Evolutionary conservation across 1,140 invertebrate genomes (phyloP).

Genomic region (Danaus plexippus): DNA sequence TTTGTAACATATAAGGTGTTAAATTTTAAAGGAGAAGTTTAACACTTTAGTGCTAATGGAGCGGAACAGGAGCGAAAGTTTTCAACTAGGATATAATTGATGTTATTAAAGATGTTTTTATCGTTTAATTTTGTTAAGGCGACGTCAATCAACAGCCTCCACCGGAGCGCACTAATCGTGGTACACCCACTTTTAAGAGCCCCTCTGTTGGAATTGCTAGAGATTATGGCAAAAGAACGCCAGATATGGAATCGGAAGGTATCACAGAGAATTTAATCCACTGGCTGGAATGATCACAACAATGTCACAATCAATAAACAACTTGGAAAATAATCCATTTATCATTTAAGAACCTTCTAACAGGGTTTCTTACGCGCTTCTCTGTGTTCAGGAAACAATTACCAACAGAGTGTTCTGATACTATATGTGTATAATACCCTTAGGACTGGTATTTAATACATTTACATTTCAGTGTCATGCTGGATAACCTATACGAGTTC

Average conservation of each 20-base stretch:
- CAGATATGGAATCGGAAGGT: constrained; percentile 56
- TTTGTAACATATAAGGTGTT: background rate
- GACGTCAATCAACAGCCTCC: constrained; percentile 48
- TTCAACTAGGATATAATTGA: background rate
- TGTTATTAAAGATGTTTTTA: constrained; percentile 1
- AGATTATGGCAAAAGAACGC: constrained; percentile 60
- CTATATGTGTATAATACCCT: background rate
- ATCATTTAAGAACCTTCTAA: constrained; percentile 21
- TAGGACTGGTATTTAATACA: background rate
- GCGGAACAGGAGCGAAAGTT: too few species aligned
- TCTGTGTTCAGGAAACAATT: constrained; percentile 19
- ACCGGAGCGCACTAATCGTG: constrained; percentile 42
- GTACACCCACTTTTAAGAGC: constrained; percentile 60
- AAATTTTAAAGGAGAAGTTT: background rate
- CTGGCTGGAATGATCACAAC: constrained; percentile 23
- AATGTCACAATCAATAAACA: constrained; percentile 12
- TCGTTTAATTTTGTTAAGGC: constrained; percentile 29
- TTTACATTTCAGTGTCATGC: too few species aligned
- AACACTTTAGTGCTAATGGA: background rate
- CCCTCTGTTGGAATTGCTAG: constrained; percentile 56
- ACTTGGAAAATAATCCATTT: constrained; percentile 32
- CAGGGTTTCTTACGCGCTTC: constrained; percentile 23
- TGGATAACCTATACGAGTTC: background rate
- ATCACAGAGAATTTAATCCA: constrained; percentile 30
- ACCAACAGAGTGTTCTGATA: background rate